These are phyloP conservation scores for Tortrix viridana DNA, from an alignment of 2,888 invertebrate genomes.

Conservation along the genomic window DNA sequence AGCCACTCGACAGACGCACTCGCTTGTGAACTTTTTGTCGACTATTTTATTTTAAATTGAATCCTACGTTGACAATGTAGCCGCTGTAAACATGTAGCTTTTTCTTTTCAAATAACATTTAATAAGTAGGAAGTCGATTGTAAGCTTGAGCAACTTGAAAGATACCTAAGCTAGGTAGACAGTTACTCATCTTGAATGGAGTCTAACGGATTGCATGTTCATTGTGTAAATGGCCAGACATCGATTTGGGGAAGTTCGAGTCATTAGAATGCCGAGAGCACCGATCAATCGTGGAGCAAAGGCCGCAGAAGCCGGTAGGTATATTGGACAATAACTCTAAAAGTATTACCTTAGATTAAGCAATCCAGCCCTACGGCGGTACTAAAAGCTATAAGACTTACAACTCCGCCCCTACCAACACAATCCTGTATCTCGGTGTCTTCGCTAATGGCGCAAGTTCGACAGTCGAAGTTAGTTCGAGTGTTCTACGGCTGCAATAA, in stretches of 20 bases:
- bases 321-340: slow-evolving; percentile 53
- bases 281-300: slow-evolving; percentile 17
- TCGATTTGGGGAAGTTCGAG: slow-evolving; percentile 12
- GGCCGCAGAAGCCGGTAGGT: slow-evolving; percentile 36
- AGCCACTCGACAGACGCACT: slow-evolving; percentile 65
- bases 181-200: slow-evolving; percentile 32
- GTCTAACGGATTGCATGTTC: slow-evolving; percentile 28
- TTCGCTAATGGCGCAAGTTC: slow-evolving; percentile 83
- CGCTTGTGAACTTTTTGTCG: slow-evolving; percentile 67
- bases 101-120: slow-evolving; percentile 65
- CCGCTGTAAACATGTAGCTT: slow-evolving; percentile 75
- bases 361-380: slow-evolving; percentile 73
- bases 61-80: slow-evolving; percentile 77
- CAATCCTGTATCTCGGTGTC: slow-evolving; percentile 83
- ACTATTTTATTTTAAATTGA: slow-evolving; percentile 76
- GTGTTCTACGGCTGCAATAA: slow-evolving; percentile 83
- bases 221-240: slow-evolving; percentile 20
- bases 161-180: slow-evolving; percentile 20
- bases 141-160: slow-evolving; percentile 38
- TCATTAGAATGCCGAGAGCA: slow-evolving; percentile 5
- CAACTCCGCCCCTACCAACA: slow-evolving; percentile 81
- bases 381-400: slow-evolving; percentile 84
- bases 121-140: slow-evolving; percentile 47
- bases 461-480: slow-evolving; percentile 83
- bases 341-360: slow-evolving; percentile 76